Conservation (phyloP, 2,888 invertebrate genomes). For the Drosophila dives region DNA sequence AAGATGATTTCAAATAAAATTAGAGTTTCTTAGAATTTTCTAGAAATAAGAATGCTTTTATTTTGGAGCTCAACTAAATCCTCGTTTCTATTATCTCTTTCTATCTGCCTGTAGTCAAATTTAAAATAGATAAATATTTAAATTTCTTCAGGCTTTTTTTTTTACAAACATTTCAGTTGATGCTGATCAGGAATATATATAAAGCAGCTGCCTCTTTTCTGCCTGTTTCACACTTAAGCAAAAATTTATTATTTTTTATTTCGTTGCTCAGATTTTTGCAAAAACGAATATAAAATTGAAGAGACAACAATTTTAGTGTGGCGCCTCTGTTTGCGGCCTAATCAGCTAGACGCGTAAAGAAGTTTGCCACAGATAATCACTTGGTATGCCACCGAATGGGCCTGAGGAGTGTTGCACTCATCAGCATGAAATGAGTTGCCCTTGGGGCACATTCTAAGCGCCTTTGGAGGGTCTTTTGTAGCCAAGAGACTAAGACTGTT, state of each 20-base stretch:
- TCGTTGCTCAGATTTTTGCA: not conserved
- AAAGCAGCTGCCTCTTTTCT: not conserved
- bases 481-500: slow-evolving; percentile 7
- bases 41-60: not conserved
- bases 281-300: not conserved
- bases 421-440: slow-evolving; percentile 12
- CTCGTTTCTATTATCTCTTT: not conserved
- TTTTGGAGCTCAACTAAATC: not conserved
- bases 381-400: not conserved
- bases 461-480: not conserved
- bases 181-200: not conserved
- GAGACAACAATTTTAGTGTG: not conserved
- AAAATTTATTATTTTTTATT: not conserved
- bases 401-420: slow-evolving; percentile 18
- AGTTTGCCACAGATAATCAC: slow-evolving; percentile 17
- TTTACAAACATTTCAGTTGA: too few species aligned
- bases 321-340: not conserved
- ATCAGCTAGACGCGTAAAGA: slow-evolving; percentile 6
- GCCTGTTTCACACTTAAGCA: not conserved
- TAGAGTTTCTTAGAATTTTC: not conserved
- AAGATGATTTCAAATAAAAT: not conserved
- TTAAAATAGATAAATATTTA: not conserved
- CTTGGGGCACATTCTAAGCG: slow-evolving; percentile 5
- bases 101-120: not conserved
- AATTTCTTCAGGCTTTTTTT: too few species aligned